Evolutionary conservation across 1,140 invertebrate species (phyloP), one percentile per base, ranked within the genome.

Genomic region (Glossosoma conforme): DNA sequence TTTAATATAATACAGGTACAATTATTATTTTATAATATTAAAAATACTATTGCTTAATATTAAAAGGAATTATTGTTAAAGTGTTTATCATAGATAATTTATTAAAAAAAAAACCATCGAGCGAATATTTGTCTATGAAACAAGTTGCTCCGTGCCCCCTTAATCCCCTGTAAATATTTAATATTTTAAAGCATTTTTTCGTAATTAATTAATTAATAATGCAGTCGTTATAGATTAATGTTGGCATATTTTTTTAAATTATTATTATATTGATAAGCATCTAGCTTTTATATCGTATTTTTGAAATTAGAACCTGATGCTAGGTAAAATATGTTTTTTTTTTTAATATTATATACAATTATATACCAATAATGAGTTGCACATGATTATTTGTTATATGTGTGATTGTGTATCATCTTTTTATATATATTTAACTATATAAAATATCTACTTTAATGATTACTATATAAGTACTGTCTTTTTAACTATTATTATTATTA

Each of bases 21-120:
- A 51, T 28, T 51, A 30, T 47, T 41, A 49, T 49, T 28, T 8
- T 28, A 28, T n/a, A n/a, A n/a, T 32, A 49, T 49, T 40, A 38
- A 45, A 45, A 48, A 35, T 46, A 52, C 48, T 56, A 56, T 56
- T 51, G 32, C 51, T 42, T 52, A 33, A 15, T 49, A 49, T 49
- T 40, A 38, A 49, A n/a, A n/a, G 17, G 42, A 49, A 49, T 38
- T 37, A 56, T 56, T 56, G 54, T 56, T 56, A 56, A 56, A 55
- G 18, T 56, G 49, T 56, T n/a, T 56, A 52, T 56, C 44, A 52
- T 56, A 56, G 54, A 56, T 56, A 52, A 56, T 56, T 56, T 56
- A 56, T 56, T 52, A 35, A 56, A 48, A n/a, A n/a, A n/a, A 44
- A 43, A 43, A 36, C 33, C 36, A 38, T 30, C 24, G 24, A 22